These are phyloP conservation scores for Pocillopora damicornis DNA, from an alignment of 64 coral and sea anemone genomes.

Conservation along the genomic window DNA sequence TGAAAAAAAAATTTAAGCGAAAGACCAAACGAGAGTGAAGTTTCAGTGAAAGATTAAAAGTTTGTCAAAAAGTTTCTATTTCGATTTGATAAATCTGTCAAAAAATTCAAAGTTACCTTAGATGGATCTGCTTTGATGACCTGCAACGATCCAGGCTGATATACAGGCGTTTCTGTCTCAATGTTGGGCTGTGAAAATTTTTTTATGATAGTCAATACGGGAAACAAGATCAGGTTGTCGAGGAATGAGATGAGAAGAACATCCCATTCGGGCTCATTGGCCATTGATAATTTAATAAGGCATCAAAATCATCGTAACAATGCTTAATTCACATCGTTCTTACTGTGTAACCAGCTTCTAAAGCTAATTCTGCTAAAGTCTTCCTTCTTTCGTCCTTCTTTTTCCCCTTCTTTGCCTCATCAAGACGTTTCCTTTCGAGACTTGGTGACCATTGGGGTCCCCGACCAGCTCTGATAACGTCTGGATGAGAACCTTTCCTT, in stretches of 20 bases:
- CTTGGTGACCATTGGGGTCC: conserved; percentile 42
- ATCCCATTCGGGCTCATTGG: no score
- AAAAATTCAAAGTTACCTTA: background rate
- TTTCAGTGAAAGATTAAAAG: no score
- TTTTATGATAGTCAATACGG: background rate
- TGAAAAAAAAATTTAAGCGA: no score
- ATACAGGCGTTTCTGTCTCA: background rate
- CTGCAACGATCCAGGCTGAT: background rate
- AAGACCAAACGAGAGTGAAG: no score
- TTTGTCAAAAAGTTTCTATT: no score
- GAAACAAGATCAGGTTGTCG: no score
- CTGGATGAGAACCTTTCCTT: conserved; percentile 7
- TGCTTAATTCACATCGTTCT: background rate
- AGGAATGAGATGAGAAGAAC: no score
- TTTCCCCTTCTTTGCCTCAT: conserved; percentile 14
- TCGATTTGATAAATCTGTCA: no score
- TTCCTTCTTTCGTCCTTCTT: conserved; percentile 37
- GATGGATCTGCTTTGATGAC: background rate
- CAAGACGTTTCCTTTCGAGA: conserved; percentile 27
- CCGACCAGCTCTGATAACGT: background rate
- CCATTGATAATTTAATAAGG: no score
- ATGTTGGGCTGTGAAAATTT: background rate
- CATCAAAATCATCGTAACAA: no score
- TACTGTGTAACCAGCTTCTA: conserved; percentile 61
- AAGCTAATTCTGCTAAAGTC: conserved; percentile 61